Conservation (phyloP, 2,113 vertebrate genomes). For the Speoplatyrhinus poulsoni region DNA sequence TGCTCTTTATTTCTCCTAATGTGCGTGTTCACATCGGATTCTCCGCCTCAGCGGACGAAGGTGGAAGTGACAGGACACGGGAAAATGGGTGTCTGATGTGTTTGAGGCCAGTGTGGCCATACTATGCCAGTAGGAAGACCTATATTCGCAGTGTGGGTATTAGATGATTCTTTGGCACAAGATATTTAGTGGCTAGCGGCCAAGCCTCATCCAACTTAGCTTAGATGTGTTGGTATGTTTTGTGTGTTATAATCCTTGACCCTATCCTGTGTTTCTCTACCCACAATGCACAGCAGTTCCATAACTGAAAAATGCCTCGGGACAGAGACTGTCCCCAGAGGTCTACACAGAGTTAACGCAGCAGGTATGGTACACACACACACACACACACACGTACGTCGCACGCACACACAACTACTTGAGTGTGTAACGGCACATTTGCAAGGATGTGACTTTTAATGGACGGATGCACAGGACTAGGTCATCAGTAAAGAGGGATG, state of each 20-base stretch:
- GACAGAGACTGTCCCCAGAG: constrained; percentile 63
- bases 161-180: constrained; percentile 40
- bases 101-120: constrained; percentile 40
- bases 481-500: constrained; percentile 61
- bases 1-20: constrained; percentile 75
- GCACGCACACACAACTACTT: constrained; percentile 6
- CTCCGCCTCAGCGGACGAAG: constrained; percentile 64
- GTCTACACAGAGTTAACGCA: constrained; percentile 73
- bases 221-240: neutral
- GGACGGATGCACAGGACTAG: constrained; percentile 60
- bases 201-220: neutral
- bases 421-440: constrained; percentile 46
- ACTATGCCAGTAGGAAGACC: constrained; percentile 54
- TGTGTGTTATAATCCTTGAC: constrained; percentile 19
- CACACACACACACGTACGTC: constrained; percentile 11
- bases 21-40: constrained; percentile 67
- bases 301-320: constrained; percentile 34
- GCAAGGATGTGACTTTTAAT: constrained; percentile 63
- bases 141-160: constrained; percentile 66
- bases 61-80: constrained; percentile 55
- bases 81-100: constrained; percentile 27
- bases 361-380: constrained; percentile 62
- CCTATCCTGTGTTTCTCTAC: constrained; percentile 30
- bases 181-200: constrained; percentile 56
- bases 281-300: constrained; percentile 47